phyloP scores from a whole-genome alignment of 2,888 invertebrate species.

The Sarcophaga rosellei region DNA sequence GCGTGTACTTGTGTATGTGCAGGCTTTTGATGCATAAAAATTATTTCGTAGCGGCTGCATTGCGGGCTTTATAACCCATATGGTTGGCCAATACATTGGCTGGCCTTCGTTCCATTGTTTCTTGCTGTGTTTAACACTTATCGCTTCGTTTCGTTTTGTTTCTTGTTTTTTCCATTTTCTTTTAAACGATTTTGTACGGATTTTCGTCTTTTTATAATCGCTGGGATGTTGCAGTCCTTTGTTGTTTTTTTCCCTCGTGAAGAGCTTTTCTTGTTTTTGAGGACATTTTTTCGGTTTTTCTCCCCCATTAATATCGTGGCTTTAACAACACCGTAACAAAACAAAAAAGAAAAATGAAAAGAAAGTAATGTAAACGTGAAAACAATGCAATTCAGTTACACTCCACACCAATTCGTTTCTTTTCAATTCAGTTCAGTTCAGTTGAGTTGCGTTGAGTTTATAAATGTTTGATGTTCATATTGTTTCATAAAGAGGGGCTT shows the following conservation, averaged over 20 bases:
- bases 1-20: slow-evolving; percentile 3
- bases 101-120: slow-evolving; percentile 65
- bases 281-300: slow-evolving; percentile 65
- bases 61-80: slow-evolving; percentile 38
- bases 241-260: slow-evolving; percentile 28
- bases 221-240: neutral
- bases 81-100: slow-evolving; percentile 11
- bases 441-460: neutral
- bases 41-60: slow-evolving; percentile 56
- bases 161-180: slow-evolving; percentile 25
- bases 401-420: neutral
- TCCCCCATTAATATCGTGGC: slow-evolving; percentile 66
- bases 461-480: neutral
- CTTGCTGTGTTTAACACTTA: slow-evolving; percentile 75
- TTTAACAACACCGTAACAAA: neutral
- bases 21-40: slow-evolving; percentile 36
- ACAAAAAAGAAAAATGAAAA: neutral
- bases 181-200: slow-evolving; percentile 30
- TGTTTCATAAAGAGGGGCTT: slow-evolving; percentile 61
- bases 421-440: neutral
- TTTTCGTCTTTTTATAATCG: slow-evolving; percentile 70
- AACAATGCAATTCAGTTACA: slow-evolving; percentile 37
- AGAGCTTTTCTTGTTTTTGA: slow-evolving; percentile 60
- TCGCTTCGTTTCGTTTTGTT: slow-evolving; percentile 50
- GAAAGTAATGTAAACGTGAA: slow-evolving; percentile 12